Base-by-base conservation (phyloP, 2,888 invertebrate genomes). In the Craniophora ligustri region DNA sequence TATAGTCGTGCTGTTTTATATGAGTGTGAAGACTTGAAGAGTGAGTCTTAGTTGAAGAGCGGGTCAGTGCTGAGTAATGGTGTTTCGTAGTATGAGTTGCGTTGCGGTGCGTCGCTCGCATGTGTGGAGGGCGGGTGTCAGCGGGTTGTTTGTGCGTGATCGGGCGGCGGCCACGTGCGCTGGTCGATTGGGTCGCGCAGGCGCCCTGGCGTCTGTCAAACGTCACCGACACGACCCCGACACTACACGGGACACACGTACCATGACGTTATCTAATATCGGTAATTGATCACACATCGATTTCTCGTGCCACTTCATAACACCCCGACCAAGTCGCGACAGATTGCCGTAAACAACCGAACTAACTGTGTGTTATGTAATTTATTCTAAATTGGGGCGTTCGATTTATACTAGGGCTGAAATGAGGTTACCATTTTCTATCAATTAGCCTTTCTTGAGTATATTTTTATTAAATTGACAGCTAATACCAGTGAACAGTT, bases 181-280 rank as follows among this genome's bases (percentile, higher is more conserved):
- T 78, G 91, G 89, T 92, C 91, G 92, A 92, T 92, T 76, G 32
- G 56, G 72, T 69, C 79, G 86, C 91, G 91, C 90, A 72, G 76
- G 88, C 88, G 89, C 84, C 44, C 48, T 65, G 60, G 58, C 50
- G 62, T 16, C 75, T 73, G 74, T 71, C 78, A 81, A 80, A 82
- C 81, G 84, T 85, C 87, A 82, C 65, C 68, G 66, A 42, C 45
- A 32, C 54, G 64, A 50, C 42, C 45, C 60, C 50, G 57, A 58
- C 50, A 72, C 44, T 62, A 60, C 65, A 50, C 67, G 56, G 54
- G 57, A 59, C 56, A 44, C 57, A 38, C 60, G 45, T 48, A 42
- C 54, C 45, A 57, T 72, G 67, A 67, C 68, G 69, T 71, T 75
- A 69, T 68, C 70, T 67, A 75, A 77, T 70, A 68, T 63, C 63